Percentiles rank a stretch among this genome's conserved stretches.
These are phyloP conservation scores for Pampusana beccarii DNA, from an alignment of 2,113 vertebrate genomes.

Conservation along the genomic window DNA sequence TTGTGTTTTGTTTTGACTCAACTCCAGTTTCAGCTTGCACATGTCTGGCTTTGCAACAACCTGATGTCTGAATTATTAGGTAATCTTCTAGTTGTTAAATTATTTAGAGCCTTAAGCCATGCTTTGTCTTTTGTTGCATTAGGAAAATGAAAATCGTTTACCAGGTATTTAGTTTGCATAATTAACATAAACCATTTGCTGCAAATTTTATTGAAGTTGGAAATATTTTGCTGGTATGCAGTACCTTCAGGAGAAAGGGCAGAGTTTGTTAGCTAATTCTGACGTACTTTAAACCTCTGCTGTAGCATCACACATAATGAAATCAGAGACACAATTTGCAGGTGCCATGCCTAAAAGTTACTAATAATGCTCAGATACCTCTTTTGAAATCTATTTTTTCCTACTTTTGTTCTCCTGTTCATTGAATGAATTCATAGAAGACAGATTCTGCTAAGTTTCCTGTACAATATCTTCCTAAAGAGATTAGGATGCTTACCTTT, in stretches of 20 bases:
- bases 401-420: neutral
- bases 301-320: neutral
- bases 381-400: neutral
- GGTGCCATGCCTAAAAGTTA: neutral
- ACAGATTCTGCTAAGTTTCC: neutral
- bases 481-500: neutral
- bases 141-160: neutral
- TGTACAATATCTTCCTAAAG: neutral
- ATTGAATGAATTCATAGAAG: neutral
- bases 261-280: neutral
- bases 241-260: neutral
- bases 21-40: constrained; percentile 1
- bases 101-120: neutral
- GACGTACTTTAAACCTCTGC: neutral
- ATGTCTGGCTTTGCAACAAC: neutral
- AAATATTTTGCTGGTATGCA: neutral
- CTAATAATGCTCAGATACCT: neutral
- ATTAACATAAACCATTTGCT: neutral
- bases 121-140: neutral
- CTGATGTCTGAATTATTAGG: neutral
- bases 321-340: neutral
- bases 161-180: neutral
- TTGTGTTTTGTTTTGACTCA: neutral
- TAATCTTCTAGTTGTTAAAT: neutral
- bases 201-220: neutral